A percentile compares a stretch with the other conserved stretches of the same genome.
Evolutionary conservation across 2,888 invertebrate species (phyloP).

Genomic region (Pharmacophagus antenor): DNA sequence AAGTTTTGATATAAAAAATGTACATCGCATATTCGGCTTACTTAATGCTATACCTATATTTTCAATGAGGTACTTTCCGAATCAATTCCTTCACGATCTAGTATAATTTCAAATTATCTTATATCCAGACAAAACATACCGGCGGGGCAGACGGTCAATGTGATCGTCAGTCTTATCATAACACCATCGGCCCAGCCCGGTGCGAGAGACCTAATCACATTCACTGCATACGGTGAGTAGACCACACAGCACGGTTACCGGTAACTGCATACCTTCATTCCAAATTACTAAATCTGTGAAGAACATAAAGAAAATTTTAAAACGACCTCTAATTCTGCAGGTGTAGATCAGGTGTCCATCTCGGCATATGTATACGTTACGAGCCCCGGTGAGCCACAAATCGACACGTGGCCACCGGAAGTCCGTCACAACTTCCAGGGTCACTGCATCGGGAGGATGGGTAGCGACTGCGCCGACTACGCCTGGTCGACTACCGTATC

Average conservation of each 20-base stretch:
- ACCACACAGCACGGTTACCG: neutral
- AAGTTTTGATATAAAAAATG: no score
- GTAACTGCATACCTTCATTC: neutral
- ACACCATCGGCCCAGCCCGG: constrained; percentile 71
- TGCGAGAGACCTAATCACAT: constrained; percentile 82
- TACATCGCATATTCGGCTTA: no score
- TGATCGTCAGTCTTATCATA: constrained; percentile 76
- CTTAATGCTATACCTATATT: neutral
- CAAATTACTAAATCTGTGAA: neutral
- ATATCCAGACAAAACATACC: constrained; percentile 65
- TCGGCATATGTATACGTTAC: constrained; percentile 67
- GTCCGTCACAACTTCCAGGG: constrained; percentile 84
- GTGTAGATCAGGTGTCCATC: constrained; percentile 62
- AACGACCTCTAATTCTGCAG: constrained; percentile 40
- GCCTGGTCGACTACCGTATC: constrained; percentile 86
- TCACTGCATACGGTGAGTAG: constrained; percentile 77
- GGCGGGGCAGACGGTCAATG: constrained; percentile 79
- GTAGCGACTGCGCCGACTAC: constrained; percentile 82
- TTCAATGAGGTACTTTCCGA: no score
- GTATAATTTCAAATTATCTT: no score
- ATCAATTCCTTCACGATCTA: no score
- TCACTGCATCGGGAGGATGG: constrained; percentile 80
- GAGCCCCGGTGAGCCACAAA: constrained; percentile 41
- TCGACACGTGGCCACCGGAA: constrained; percentile 80
- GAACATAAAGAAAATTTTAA: neutral